Conservation (phyloP, 1,140 invertebrate genomes). For the Catajapyx aquilonaris region DNA sequence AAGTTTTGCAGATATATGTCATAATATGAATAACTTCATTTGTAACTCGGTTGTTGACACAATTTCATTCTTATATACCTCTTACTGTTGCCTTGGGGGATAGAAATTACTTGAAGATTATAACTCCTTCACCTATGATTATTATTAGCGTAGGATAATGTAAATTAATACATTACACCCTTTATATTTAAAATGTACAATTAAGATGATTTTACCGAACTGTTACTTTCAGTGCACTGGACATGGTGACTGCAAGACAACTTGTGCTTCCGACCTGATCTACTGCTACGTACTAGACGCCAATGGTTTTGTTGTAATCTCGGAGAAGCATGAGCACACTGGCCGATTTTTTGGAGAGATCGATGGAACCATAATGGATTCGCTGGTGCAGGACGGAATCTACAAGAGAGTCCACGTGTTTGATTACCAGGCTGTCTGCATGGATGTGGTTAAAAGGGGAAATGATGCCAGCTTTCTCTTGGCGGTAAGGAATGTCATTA, state of each 20-base stretch:
- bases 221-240: too few species aligned
- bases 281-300: slow-evolving; percentile 85
- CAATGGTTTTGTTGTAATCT: slow-evolving; percentile 82
- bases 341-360: slow-evolving; percentile 81
- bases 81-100: too few species aligned
- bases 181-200: too few species aligned
- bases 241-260: slow-evolving; percentile 43
- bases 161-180: too few species aligned
- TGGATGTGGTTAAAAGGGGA: slow-evolving; percentile 29
- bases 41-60: too few species aligned
- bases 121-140: too few species aligned
- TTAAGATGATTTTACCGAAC: too few species aligned
- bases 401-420: slow-evolving; percentile 66
- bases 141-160: too few species aligned
- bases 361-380: slow-evolving; percentile 87
- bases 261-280: slow-evolving; percentile 60
- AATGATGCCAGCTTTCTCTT: slow-evolving; percentile 18
- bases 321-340: slow-evolving; percentile 59
- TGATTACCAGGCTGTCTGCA: slow-evolving; percentile 73
- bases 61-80: too few species aligned
- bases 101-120: too few species aligned
- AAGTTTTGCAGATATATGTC: too few species aligned
- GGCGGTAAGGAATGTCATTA: slow-evolving; percentile 14
- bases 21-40: too few species aligned
- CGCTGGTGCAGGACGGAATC: slow-evolving; percentile 68